phyloP scores from a whole-genome alignment of 2,113 vertebrate species.

The Gobiocypris rarus region DNA sequence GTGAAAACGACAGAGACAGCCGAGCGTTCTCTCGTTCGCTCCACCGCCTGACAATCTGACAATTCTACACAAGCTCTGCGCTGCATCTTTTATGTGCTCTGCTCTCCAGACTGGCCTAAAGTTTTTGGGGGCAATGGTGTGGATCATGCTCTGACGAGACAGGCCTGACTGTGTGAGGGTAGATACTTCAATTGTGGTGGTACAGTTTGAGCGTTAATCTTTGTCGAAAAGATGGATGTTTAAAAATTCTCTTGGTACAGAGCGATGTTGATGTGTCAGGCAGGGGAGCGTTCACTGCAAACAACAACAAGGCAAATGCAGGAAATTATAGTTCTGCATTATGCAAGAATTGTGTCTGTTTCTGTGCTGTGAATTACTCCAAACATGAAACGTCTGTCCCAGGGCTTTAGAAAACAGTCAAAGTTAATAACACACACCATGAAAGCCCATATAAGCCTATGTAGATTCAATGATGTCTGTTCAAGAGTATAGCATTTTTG shows the following conservation, averaged over 20 bases:
- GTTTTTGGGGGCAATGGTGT: constrained; percentile 8
- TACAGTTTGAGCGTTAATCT: neutral
- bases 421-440: neutral
- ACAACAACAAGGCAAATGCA: constrained; percentile 22
- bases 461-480: neutral
- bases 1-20: constrained; percentile 63
- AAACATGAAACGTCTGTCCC: constrained; percentile 5
- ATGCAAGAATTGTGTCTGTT: constrained; percentile 23
- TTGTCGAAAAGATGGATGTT: neutral
- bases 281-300: constrained; percentile 1
- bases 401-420: constrained; percentile 3
- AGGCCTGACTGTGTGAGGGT: neutral
- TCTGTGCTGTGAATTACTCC: constrained; percentile 14
- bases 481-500: too few species aligned
- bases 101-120: constrained; percentile 7
- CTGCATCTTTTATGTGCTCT: constrained; percentile 41
- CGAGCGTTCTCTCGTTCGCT: constrained; percentile 55
- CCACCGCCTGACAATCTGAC: constrained; percentile 66
- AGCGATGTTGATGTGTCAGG: neutral
- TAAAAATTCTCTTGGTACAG: neutral
- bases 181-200: neutral
- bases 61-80: constrained; percentile 63
- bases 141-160: neutral
- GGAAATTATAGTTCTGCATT: constrained; percentile 8
- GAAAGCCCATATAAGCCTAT: neutral